Conservation (phyloP, 2,797 vertebrate species). For the Hypotaenidia philippensis region DNA sequence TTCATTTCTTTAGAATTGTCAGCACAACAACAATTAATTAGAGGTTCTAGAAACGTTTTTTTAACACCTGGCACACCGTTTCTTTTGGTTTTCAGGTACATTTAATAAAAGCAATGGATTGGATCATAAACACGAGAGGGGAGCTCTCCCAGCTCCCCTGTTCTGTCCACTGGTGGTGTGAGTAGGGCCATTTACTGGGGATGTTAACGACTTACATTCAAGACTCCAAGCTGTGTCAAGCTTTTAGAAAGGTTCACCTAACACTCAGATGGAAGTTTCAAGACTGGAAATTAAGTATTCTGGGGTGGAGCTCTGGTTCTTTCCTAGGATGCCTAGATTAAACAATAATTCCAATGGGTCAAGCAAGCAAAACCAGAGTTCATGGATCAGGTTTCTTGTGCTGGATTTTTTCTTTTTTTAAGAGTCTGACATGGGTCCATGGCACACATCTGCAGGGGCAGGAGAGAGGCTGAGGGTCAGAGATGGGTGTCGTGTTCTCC, state of each 20-base stretch:
- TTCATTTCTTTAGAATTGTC: slow-evolving; percentile 56
- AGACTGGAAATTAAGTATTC: background rate
- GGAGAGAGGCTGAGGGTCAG: background rate
- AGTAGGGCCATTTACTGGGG: slow-evolving; percentile 10
- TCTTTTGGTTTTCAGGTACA: slow-evolving; percentile 46
- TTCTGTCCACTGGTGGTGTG: slow-evolving; percentile 18
- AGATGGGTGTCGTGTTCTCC: background rate
- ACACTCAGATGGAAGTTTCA: background rate
- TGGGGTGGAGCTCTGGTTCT: background rate
- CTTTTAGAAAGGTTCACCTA: background rate
- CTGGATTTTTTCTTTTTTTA: background rate
- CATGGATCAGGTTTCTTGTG: background rate
- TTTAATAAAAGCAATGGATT: slow-evolving; percentile 48
- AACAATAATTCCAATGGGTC: background rate
- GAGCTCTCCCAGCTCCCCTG: background rate
- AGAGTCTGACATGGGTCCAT: fast-evolving
- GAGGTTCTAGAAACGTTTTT: slow-evolving; percentile 35
- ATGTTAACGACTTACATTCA: slow-evolving; percentile 32
- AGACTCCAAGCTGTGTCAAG: background rate
- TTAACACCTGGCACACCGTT: slow-evolving; percentile 55
- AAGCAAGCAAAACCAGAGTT: background rate
- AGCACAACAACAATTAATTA: slow-evolving; percentile 24
- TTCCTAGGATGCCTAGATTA: background rate
- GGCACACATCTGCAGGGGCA: background rate
- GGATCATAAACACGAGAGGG: slow-evolving; percentile 44